These are phyloP conservation scores for Ptilodon capucinus DNA, from an alignment of 2,888 invertebrate genomes.

Conservation along the genomic window DNA sequence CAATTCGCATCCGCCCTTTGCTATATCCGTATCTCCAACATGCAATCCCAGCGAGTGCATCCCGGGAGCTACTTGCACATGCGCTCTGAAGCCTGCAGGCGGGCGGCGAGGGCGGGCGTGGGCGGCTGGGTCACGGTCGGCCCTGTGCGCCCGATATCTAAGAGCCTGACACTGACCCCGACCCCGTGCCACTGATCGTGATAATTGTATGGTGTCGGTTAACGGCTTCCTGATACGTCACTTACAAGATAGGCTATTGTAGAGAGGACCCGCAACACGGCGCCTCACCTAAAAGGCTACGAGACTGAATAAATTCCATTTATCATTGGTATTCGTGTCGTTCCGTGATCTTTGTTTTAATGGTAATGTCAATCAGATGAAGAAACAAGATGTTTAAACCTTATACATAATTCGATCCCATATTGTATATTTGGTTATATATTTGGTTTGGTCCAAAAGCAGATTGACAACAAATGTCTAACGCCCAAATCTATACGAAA, in stretches of 20 bases:
- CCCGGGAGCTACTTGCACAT: conserved; percentile 12
- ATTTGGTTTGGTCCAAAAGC: too few relatives aligned
- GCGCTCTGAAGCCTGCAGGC: conserved; percentile 21
- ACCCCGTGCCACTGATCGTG: conserved; percentile 20
- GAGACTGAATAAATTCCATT: too few relatives aligned
- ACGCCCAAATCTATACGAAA: too few relatives aligned
- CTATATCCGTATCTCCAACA: too few relatives aligned
- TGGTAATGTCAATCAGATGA: too few relatives aligned
- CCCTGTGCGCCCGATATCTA: conserved; percentile 4
- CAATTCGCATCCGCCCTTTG: background rate
- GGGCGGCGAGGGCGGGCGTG: conserved; percentile 14
- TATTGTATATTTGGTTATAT: too few relatives aligned
- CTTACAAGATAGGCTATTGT: background rate
- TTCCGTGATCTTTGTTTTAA: too few relatives aligned
- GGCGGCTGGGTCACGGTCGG: conserved; percentile 9
- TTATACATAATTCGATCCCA: too few relatives aligned
- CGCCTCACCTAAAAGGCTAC: background rate
- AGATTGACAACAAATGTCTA: too few relatives aligned
- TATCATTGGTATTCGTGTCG: too few relatives aligned
- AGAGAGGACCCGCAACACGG: background rate
- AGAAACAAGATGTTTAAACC: too few relatives aligned
- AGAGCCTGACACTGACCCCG: conserved; percentile 29
- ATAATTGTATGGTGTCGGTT: background rate
- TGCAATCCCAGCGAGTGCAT: conserved; percentile 9
- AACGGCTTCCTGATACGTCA: background rate